A percentile compares a stretch with the other conserved stretches of the same genome.
phyloP scores from a whole-genome alignment of 2,797 vertebrate species.

The Gymnodraco acuticeps region DNA sequence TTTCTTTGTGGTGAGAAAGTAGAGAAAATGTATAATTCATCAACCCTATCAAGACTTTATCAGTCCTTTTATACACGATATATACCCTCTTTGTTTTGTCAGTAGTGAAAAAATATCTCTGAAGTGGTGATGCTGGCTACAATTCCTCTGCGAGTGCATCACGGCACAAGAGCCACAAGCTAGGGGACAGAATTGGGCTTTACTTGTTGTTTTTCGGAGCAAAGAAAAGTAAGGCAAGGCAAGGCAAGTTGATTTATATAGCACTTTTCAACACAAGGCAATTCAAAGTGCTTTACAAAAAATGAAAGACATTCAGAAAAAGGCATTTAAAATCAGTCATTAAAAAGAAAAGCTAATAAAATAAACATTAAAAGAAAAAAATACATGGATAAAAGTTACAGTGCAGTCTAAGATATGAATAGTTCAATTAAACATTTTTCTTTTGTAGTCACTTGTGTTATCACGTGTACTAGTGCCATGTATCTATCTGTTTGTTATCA shows the following conservation, averaged over 20 bases:
- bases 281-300: too few relatives aligned
- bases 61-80: background rate
- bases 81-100: background rate
- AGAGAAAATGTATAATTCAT: background rate
- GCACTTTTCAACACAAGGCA: too few relatives aligned
- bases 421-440: too few relatives aligned
- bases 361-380: too few relatives aligned
- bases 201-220: background rate
- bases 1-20: background rate
- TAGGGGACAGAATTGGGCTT: background rate
- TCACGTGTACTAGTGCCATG: constrained; percentile 5
- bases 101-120: background rate
- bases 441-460: constrained; percentile 4
- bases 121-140: constrained; percentile 10
- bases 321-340: too few relatives aligned
- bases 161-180: background rate
- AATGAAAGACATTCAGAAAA: too few relatives aligned
- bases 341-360: too few relatives aligned
- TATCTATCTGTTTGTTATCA: constrained; percentile 28
- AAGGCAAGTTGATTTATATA: too few relatives aligned
- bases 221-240: background rate
- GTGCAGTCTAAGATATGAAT: too few relatives aligned
- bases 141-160: background rate
- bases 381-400: too few relatives aligned
- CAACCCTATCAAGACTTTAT: background rate